Base-by-base conservation (phyloP, 1,140 invertebrate genomes). In the Chrysoperla carnea region DNA sequence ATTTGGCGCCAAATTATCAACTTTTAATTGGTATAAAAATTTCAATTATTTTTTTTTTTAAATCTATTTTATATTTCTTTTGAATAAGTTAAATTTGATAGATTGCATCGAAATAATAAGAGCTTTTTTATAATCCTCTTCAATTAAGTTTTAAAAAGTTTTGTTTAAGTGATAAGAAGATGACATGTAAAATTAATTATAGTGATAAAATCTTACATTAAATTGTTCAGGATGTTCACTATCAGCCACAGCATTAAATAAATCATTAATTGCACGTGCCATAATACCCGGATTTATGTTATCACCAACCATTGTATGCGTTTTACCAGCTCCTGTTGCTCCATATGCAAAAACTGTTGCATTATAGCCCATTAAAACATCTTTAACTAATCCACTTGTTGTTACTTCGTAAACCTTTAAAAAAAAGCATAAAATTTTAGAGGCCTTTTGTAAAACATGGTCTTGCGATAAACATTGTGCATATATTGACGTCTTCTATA, bases 321-420 rank as follows among this genome's bases (percentile, higher is more conserved):
- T 93, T 64, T 93, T 94, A 8, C 88, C 88, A 15, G 86, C 80
- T 0, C 88, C 86, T 12, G 90, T 94, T 1, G 89, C 84, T n/a
- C 89, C 92, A 58, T 97, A 97, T 2, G 92, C 92, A 63, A 97
- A 96, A 0, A 96, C 88, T 0, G 91, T 93, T 0, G 85, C 91
- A 55, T 95, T 97, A 55, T 91, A 95, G 12, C 59, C 94, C 37
- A 73, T 69, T 1, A 98, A 61, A 1, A 96, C 89, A 58, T 94
- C 87, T 29, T 81, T 72, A 7, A 97, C 81, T 1, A 95, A 64
- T 1, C 83, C 75, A 50, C 84, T 86, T 45, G 72, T 87, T 0
- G 81, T 81, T 1, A 75, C 72, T 42, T 79, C 75, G 61, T 94
- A 95, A 3, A 95, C 85, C 46, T 84, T 74, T 42, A 23, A 23